Base-by-base conservation (phyloP, 2,888 invertebrate genomes). In the Tetramorium bicarinatum region DNA sequence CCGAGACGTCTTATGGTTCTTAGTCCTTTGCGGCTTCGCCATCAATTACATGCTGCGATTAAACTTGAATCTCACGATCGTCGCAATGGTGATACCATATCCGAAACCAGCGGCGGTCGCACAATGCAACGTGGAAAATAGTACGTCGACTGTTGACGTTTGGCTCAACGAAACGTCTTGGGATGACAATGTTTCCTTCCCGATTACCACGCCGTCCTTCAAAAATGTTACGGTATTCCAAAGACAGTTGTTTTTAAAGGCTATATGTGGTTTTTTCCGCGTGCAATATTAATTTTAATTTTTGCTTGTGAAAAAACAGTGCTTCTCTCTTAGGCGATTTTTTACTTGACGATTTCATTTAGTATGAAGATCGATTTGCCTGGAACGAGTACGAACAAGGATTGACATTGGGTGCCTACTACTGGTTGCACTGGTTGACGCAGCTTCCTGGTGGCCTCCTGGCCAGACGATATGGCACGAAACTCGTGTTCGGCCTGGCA, bases 391-490 rank as follows among this genome's bases (percentile, higher is more conserved):
- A 96, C 89, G 95, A 96, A 81, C 97, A 97, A 93, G 96, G 96
- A 11, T 90, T 96, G 56, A 95, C 96, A 11, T 93, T 97, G 79
- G 97, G 97, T 0, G 96, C 97, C 0, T 97, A 97, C 92, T 97
- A 97, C 93, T 97, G 97, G 96, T 94, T 97, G 1, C 97, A 97
- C 91, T 97, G 97, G 96, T 67, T 96, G 0, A 96, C 96, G 0
- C 97, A 97, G 94, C 95, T 97, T 49, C 97, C 97, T 0, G 97
- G 97, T 44, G 97, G 97, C 44, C 94, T 97, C 81, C 91, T 97
- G 72, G 97, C 97, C 0, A 96, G 96, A 82, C 96, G 96, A 87
- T 97, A 96, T 91, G 97, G 97, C 0, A 97, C 97, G 0, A 97
- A 97, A 93, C 92, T 96, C 56, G 95, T 97, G 18, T 97, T 97